phyloP scores from a whole-genome alignment of 1,140 invertebrate species.

The Argopecten irradians region DNA sequence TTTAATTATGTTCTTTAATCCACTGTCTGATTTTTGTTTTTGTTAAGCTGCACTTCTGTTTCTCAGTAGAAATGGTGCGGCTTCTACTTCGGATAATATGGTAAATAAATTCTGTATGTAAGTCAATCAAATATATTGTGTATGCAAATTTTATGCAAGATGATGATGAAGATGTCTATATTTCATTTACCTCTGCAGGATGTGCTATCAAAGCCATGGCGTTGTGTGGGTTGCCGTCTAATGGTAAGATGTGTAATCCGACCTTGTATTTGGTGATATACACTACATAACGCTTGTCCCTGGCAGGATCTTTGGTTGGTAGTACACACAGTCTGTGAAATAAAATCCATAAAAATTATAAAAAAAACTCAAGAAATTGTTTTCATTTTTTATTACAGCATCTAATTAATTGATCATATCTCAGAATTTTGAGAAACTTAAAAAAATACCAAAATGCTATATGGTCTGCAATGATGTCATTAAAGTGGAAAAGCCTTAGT shows the following conservation, averaged over 20 bases:
- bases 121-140: background rate
- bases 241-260: constrained; percentile 83
- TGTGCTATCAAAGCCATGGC: constrained; percentile 83
- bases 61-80: too few species aligned
- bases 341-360: background rate
- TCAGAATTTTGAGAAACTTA: background rate
- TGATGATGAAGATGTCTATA: background rate
- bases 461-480: too few species aligned
- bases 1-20: too few species aligned
- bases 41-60: too few species aligned
- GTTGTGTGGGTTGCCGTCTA: constrained; percentile 86
- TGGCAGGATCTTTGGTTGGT: constrained; percentile 63
- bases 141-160: background rate
- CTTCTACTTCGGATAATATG: too few species aligned
- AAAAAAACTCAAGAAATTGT: background rate
- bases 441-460: too few species aligned
- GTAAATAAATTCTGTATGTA: background rate
- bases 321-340: constrained; percentile 68
- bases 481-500: too few species aligned
- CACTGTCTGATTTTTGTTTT: too few species aligned
- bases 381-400: background rate
- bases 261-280: constrained; percentile 83
- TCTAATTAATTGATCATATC: background rate
- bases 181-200: constrained; percentile 77
- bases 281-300: constrained; percentile 79